Base-by-base conservation (phyloP, 2,113 vertebrate species). In the Podiceps cristatus region DNA sequence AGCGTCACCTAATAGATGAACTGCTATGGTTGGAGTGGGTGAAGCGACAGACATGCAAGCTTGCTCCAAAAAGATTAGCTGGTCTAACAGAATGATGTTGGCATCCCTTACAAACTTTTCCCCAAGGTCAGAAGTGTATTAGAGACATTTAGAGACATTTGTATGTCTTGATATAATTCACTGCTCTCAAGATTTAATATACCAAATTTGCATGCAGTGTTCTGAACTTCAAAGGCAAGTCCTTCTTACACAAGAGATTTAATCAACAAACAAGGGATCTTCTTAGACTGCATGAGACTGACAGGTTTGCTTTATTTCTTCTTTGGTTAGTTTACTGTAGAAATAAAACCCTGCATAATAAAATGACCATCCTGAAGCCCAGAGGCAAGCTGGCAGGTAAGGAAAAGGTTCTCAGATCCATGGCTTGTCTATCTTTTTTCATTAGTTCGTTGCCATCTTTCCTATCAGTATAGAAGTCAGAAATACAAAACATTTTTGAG, bases 201-300 rank as follows among this genome's bases (percentile, higher is more conserved):
- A 47, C 29, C 11, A 58, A 90, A 93, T 90, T 82, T 90, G 81
- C 69, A 88, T 76, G 10, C 5, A 35, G 52, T 44, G 60, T 60
- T 96, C 64, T 64, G 35, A 96, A 94, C 62, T 84, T 78, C 60
- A 82, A 64, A 44, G 77, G 87, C 40, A 96, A 97, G 93, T n/a
- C 35, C 52, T 73, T 86, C 40, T 68, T 35, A 16, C 10, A 81
- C 5, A 40, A 49, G 31, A 50, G 25, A 81, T 50, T 82, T 45
- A 55, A 58, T 27, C 90, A 40, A 77, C 9, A 82, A 76, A 68
- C 20, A 86, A 16, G 17, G 27, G 16, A 69, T 62, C 67, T 44
- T 66, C 73, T 64, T 12, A 64, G 27, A 76, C 20, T 56, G 25
- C 23, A 13, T 27, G 11, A 80, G 40, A 83, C 18, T 86, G 55